A percentile compares a stretch with the other conserved stretches of the same genome.
Evolutionary conservation across 2,888 invertebrate species (phyloP).

Genomic region (Gibbula magus): DNA sequence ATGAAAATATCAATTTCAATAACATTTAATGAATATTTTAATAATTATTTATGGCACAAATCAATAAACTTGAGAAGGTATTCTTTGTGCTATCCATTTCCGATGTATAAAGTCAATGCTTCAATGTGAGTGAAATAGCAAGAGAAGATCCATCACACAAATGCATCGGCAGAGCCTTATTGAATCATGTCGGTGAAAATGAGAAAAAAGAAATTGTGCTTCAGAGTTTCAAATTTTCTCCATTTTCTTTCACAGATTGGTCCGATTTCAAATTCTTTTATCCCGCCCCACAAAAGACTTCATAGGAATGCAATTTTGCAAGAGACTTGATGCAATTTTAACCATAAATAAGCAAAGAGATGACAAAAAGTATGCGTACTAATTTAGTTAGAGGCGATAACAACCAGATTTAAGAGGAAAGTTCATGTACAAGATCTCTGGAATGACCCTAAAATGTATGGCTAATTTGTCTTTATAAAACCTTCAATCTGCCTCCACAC

Average conservation of each 20-base stretch:
- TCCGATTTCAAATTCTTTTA: neutral
- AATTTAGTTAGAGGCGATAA: too few relatives aligned
- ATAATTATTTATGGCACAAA: too few relatives aligned
- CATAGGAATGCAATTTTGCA: conserved; percentile 1
- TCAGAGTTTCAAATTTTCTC: neutral
- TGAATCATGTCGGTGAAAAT: neutral
- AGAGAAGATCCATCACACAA: neutral
- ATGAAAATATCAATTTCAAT: too few relatives aligned
- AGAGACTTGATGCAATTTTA: neutral
- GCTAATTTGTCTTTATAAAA: too few relatives aligned
- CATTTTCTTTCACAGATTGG: neutral
- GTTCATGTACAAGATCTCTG: too few relatives aligned
- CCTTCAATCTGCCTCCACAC: too few relatives aligned
- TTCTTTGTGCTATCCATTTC: too few relatives aligned
- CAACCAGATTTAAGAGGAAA: too few relatives aligned
- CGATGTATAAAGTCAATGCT: too few relatives aligned
- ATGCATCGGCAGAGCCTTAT: neutral
- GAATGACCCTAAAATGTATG: too few relatives aligned
- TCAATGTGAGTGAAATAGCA: neutral
- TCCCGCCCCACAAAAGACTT: neutral
- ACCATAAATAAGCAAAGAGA: neutral
- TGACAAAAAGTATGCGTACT: neutral
- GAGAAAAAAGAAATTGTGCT: neutral
- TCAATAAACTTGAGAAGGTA: too few relatives aligned
- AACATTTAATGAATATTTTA: too few relatives aligned